Base-by-base conservation (phyloP, 2,888 invertebrate species). In the Temnothorax unifasciatus region DNA sequence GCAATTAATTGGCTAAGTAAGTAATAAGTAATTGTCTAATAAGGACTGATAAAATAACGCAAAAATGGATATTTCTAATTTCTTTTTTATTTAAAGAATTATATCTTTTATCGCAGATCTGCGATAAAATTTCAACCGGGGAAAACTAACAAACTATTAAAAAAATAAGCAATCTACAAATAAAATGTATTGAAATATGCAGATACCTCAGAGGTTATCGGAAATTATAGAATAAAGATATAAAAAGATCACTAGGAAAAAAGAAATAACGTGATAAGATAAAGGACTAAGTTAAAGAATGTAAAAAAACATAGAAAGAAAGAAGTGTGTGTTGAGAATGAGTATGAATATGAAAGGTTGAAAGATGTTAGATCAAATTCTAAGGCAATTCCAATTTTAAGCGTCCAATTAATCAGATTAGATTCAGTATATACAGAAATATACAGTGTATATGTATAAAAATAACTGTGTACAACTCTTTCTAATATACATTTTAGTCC, bases 331-430 rank as follows among this genome's bases (percentile, higher is more conserved):
- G 29, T 29, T 29, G 3, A 44, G 15, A 44, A 44, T 64, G 2
- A 38, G 41, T 11, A 64, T 11, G 2, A 63, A n/a, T 5, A 13
- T 13, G 11, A 2, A 21, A 41, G 1, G 1, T 41, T 64, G 2
- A 41, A 4, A 44, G 2, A 64, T 64, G 59, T 34, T 2, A 5
- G 1, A 44, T 21, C 8, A 25, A 66, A 66, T 66, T 66, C 15
- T 15, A 64, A 21, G 21, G 21, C n/a, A n/a, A 41, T 3, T 66
- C 44, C 13, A 66, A 66, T 66, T 66, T 66, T 66, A 66, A 44
- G 21, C 15, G n/a, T n/a, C n/a, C n/a, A n/a, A n/a, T n/a, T n/a
- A n/a, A 15, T 44, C 25, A 44, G 21, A 66, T n/a, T 63, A 4
- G 0, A 63, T 44, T 66, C 25, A 44, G 15, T 41, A n/a, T 64